Conservation (phyloP, 2,797 vertebrate species). For the Hyperoplus lanceolatus region DNA sequence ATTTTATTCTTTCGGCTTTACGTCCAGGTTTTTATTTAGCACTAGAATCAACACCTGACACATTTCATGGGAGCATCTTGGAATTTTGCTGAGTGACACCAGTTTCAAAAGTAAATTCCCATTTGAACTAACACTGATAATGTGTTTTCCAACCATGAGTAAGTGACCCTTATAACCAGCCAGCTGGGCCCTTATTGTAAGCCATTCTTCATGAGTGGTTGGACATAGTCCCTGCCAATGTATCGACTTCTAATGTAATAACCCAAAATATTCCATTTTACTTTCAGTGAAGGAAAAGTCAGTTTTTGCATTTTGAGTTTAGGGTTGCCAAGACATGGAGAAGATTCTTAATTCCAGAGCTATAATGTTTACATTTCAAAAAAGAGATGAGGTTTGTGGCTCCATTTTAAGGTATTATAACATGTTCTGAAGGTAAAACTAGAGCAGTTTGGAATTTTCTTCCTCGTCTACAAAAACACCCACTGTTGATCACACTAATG, state of each 20-base stretch:
- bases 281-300: slow-evolving; percentile 9
- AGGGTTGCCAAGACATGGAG: slow-evolving; percentile 4
- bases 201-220: slow-evolving; percentile 6
- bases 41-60: too few relatives aligned
- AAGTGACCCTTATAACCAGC: neutral
- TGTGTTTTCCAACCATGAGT: neutral
- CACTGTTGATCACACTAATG: too few relatives aligned
- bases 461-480: neutral
- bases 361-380: neutral
- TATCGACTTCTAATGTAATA: neutral
- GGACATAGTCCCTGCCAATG: neutral
- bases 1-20: too few relatives aligned
- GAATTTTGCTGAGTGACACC: too few relatives aligned
- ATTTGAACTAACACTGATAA: neutral
- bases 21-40: too few relatives aligned
- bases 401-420: neutral
- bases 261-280: slow-evolving; percentile 22
- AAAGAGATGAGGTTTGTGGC: neutral
- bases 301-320: neutral
- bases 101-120: too few relatives aligned
- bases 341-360: neutral
- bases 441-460: neutral
- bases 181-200: slow-evolving; percentile 2
- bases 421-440: neutral
- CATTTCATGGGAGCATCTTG: too few relatives aligned